Percentiles rank a stretch among this genome's conserved stretches.
Evolutionary conservation across 2,113 vertebrate species (phyloP).

Genomic region (Calypte anna): DNA sequence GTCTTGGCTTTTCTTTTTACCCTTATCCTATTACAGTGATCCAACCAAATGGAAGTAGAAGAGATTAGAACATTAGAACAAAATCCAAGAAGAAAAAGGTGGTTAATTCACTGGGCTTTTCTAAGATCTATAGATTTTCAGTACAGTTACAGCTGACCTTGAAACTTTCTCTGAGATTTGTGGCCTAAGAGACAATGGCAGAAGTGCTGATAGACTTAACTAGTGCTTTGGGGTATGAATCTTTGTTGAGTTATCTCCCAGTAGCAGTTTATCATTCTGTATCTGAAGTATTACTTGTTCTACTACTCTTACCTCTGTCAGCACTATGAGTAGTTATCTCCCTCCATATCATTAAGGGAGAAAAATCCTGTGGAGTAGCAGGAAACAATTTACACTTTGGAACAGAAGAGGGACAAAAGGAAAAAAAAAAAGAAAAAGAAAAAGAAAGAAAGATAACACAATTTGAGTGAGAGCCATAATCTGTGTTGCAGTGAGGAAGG

Average conservation of each 20-base stretch:
- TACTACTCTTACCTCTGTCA: slow-evolving; percentile 61
- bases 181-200: slow-evolving; percentile 56
- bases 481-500: background rate
- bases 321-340: slow-evolving; percentile 71
- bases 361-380: slow-evolving; percentile 63
- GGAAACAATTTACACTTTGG: slow-evolving; percentile 72
- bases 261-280: slow-evolving; percentile 54
- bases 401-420: background rate
- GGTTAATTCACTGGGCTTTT: slow-evolving; percentile 32
- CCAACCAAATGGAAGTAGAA: background rate
- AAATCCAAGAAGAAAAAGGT: background rate
- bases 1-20: background rate
- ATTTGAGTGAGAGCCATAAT: slow-evolving; percentile 23
- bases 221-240: slow-evolving; percentile 65
- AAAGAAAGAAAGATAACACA: background rate
- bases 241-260: slow-evolving; percentile 60
- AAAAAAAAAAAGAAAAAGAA: too few relatives aligned
- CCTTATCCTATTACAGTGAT: background rate
- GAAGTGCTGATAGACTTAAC: slow-evolving; percentile 62
- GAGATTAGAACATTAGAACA: background rate
- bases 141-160: slow-evolving; percentile 60
- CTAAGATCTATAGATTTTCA: slow-evolving; percentile 25
- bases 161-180: slow-evolving; percentile 59
- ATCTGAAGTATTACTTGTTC: slow-evolving; percentile 70
- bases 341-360: slow-evolving; percentile 52